These are phyloP conservation scores for Adelosebastes latens DNA, from an alignment of 2,797 vertebrate genomes.

Conservation along the genomic window DNA sequence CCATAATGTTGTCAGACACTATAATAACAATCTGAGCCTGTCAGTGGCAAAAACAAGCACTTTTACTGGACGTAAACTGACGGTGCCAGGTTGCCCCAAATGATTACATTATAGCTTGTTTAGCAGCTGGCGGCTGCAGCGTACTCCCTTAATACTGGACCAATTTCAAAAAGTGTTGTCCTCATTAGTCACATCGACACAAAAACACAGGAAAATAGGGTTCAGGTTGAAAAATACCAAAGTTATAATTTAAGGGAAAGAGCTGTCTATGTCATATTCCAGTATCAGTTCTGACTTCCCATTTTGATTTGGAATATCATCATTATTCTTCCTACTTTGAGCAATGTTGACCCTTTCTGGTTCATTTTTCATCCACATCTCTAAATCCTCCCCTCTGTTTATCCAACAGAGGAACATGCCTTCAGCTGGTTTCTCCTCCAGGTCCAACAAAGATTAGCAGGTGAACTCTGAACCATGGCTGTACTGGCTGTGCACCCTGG, in stretches of 20 bases:
- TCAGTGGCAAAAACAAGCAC: too few species aligned
- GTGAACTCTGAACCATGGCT: conserved; percentile 51
- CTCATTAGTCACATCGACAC: too few species aligned
- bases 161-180: too few species aligned
- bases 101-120: too few species aligned
- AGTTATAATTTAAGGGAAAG: background rate
- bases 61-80: too few species aligned
- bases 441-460: conserved; percentile 46
- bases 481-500: conserved; percentile 7
- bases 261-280: background rate
- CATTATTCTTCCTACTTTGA: background rate
- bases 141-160: too few species aligned
- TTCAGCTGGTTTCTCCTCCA: conserved; percentile 28
- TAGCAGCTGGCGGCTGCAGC: too few species aligned
- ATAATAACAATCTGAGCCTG: too few species aligned
- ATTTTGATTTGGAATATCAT: background rate
- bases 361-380: background rate
- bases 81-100: too few species aligned
- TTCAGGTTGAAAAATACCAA: too few species aligned
- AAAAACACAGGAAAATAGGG: too few species aligned
- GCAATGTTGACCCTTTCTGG: background rate
- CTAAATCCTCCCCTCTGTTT: background rate
- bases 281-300: background rate
- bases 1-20: too few species aligned
- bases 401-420: background rate